Evolutionary conservation across 2,797 vertebrate genomes (phyloP).

Genomic region (Myotis vivesi): DNA sequence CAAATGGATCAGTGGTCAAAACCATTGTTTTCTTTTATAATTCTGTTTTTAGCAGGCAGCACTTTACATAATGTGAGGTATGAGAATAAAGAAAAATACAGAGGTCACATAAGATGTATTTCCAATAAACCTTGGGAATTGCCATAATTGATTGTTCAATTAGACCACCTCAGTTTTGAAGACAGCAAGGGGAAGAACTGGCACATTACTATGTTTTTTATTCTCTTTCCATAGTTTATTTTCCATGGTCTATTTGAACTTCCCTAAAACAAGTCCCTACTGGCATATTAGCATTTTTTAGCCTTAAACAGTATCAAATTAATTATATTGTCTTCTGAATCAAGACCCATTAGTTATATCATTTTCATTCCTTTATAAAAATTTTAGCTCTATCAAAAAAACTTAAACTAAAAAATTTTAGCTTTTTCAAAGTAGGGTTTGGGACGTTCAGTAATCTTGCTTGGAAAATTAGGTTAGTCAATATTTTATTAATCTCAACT

Average conservation of each 20-base stretch:
- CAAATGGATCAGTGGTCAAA: neutral
- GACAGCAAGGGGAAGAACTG: neutral
- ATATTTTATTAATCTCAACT: neutral
- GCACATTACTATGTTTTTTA: neutral
- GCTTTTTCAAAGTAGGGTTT: neutral
- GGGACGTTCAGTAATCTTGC: neutral
- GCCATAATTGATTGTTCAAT: neutral
- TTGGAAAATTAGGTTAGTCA: neutral
- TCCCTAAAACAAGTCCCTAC: neutral
- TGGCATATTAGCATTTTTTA: neutral
- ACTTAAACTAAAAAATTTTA: neutral
- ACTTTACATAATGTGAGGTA: neutral
- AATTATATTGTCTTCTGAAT: neutral
- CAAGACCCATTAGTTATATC: neutral
- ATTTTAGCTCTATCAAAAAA: neutral
- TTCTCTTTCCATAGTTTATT: neutral
- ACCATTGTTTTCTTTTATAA: neutral
- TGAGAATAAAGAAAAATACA: conserved; percentile 42
- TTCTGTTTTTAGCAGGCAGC: neutral
- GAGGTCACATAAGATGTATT: neutral
- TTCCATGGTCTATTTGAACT: neutral
- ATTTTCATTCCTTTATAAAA: neutral
- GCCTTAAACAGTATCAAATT: neutral
- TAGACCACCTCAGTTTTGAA: neutral
- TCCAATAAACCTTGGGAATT: neutral